Percentiles rank a stretch among this genome's conserved stretches.
These are phyloP conservation scores for Centropus unirufus DNA, from an alignment of 2,113 vertebrate species.

Conservation along the genomic window DNA sequence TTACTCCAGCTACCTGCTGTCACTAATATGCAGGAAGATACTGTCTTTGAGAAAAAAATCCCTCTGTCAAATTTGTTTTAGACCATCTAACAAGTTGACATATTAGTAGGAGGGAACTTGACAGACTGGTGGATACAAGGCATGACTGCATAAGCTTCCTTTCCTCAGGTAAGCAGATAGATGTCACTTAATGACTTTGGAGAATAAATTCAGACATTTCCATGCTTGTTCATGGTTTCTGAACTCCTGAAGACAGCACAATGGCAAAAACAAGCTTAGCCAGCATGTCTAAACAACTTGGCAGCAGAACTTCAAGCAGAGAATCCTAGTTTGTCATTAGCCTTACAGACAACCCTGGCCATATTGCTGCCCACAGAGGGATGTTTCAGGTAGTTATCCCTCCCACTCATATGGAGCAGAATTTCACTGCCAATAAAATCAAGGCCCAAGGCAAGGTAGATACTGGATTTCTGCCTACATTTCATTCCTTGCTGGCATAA, in stretches of 20 bases:
- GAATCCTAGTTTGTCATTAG: background rate
- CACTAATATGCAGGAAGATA: background rate
- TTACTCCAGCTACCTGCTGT: background rate
- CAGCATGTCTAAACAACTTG: background rate
- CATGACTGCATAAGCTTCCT: background rate
- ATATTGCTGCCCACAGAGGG: background rate
- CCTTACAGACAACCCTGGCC: background rate
- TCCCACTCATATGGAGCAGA: background rate
- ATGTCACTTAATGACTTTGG: background rate
- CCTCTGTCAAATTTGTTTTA: background rate
- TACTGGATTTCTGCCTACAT: background rate
- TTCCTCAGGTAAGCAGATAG: background rate
- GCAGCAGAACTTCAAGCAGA: background rate
- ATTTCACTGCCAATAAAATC: background rate
- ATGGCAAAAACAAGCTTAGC: background rate
- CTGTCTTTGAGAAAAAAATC: background rate
- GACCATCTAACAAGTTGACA: background rate
- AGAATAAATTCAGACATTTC: background rate
- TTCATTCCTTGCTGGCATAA: background rate
- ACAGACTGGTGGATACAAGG: background rate
- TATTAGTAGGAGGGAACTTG: background rate
- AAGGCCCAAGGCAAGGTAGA: background rate
- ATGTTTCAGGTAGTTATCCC: background rate
- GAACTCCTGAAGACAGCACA: background rate
- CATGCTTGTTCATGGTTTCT: background rate